Conservation (phyloP, 2,113 vertebrate species). For the Lagopus leucura region DNA sequence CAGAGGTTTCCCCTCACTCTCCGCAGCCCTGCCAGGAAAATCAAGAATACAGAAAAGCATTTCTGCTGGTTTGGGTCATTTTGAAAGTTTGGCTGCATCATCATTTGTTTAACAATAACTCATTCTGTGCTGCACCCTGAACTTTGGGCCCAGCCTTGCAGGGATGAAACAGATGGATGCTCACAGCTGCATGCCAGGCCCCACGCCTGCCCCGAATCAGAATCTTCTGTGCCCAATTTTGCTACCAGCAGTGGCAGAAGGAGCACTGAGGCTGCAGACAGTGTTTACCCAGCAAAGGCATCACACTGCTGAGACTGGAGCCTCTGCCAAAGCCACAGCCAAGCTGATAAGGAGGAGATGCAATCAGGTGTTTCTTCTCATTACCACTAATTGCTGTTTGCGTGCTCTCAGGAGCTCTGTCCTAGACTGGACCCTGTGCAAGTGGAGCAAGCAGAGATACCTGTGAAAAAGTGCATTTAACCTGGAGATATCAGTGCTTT, state of each 20-base stretch:
- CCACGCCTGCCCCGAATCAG: fast-evolving
- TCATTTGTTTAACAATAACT: neutral
- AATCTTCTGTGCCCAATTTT: neutral
- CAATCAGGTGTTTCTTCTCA: conserved; percentile 14
- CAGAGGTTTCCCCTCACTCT: conserved; percentile 25
- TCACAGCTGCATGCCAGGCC: neutral
- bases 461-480: neutral
- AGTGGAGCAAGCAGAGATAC: neutral
- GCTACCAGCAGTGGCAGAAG: neutral
- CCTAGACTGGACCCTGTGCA: neutral
- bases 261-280: neutral
- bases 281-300: conserved; percentile 9
- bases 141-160: neutral
- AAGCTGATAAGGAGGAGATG: neutral
- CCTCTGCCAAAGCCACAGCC: neutral
- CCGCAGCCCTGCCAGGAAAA: neutral
- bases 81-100: neutral
- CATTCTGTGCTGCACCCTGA: neutral
- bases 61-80: neutral
- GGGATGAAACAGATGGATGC: neutral
- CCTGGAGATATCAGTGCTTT: neutral
- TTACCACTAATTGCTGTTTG: conserved; percentile 45
- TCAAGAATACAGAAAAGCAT: neutral
- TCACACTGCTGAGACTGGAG: fast-evolving
- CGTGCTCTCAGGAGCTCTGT: neutral